These are phyloP conservation scores for Dreissena polymorpha DNA, from an alignment of 1,140 invertebrate species.

Conservation along the genomic window DNA sequence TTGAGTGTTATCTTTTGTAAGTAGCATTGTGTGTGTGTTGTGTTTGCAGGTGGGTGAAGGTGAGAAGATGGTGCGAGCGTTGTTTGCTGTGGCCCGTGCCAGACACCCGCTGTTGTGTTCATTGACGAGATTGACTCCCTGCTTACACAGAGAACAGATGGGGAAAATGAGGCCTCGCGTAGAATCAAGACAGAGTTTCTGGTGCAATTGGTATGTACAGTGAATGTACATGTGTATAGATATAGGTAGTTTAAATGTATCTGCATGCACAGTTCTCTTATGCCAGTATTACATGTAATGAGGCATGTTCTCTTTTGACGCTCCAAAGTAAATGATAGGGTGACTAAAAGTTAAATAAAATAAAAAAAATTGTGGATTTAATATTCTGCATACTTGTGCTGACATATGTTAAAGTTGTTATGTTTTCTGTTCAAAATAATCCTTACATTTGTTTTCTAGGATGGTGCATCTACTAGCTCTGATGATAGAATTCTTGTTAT, in stretches of 20 bases:
- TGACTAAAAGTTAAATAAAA: too few species aligned
- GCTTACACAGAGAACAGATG: constrained; percentile 92
- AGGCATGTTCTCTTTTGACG: too few species aligned
- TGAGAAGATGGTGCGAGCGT: constrained; percentile 96
- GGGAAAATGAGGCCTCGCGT: constrained; percentile 96
- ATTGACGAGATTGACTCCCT: constrained; percentile 98
- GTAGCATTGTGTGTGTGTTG: background rate
- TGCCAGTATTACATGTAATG: too few species aligned
- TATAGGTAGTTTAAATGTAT: too few species aligned
- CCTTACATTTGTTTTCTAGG: constrained; percentile 60
- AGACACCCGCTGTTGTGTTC: constrained; percentile 88
- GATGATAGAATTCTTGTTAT: constrained; percentile 97
- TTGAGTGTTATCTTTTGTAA: too few species aligned
- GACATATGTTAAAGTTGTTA: too few species aligned
- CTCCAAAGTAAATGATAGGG: too few species aligned
- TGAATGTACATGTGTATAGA: background rate
- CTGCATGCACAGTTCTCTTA: too few species aligned
- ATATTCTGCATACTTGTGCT: too few species aligned
- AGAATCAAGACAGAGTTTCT: constrained; percentile 99
- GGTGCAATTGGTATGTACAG: constrained; percentile 93
- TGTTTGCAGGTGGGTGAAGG: constrained; percentile 94
- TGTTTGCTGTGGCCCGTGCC: constrained; percentile 96
- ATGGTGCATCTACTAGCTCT: constrained; percentile 79
- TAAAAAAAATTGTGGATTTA: too few species aligned
- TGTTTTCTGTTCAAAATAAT: too few species aligned